Percentiles rank a stretch among this genome's conserved stretches.
phyloP scores from a whole-genome alignment of 2,113 vertebrate species.

The Mystacornis crossleyi region DNA sequence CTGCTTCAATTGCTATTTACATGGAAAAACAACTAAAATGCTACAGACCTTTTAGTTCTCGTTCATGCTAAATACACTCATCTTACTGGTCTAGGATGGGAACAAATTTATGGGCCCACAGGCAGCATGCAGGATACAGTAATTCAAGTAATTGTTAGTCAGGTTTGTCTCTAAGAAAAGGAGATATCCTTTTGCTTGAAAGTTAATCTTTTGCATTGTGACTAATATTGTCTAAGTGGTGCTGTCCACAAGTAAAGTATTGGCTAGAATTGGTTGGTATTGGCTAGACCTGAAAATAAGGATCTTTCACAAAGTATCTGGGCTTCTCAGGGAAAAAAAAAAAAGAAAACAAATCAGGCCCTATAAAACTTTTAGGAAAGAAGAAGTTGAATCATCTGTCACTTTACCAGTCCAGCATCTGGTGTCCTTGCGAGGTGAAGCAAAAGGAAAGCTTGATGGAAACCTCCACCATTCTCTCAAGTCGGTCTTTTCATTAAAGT shows the following conservation, averaged over 20 bases:
- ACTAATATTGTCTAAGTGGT: background rate
- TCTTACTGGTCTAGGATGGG: background rate
- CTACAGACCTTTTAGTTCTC: background rate
- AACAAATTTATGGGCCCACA: background rate
- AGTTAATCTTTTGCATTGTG: background rate
- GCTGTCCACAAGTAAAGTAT: background rate
- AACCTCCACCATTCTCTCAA: background rate
- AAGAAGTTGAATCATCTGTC: background rate
- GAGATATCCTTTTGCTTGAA: background rate
- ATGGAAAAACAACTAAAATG: background rate
- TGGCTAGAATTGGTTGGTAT: background rate
- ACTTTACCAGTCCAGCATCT: background rate
- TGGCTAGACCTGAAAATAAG: background rate
- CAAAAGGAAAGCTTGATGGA: background rate
- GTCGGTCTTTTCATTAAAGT: background rate
- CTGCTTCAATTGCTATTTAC: background rate
- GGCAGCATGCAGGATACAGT: background rate
- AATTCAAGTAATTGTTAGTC: background rate
- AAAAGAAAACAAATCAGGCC: background rate
- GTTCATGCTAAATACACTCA: background rate
- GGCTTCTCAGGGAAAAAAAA: fast-evolving
- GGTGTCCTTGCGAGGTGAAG: background rate
- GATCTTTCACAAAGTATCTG: background rate
- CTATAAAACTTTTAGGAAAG: background rate
- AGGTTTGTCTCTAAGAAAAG: background rate